Evolutionary conservation across 1,140 invertebrate genomes (phyloP), one percentile per base, ranked within the genome.

Genomic region (Drosophila subpulchrella): DNA sequence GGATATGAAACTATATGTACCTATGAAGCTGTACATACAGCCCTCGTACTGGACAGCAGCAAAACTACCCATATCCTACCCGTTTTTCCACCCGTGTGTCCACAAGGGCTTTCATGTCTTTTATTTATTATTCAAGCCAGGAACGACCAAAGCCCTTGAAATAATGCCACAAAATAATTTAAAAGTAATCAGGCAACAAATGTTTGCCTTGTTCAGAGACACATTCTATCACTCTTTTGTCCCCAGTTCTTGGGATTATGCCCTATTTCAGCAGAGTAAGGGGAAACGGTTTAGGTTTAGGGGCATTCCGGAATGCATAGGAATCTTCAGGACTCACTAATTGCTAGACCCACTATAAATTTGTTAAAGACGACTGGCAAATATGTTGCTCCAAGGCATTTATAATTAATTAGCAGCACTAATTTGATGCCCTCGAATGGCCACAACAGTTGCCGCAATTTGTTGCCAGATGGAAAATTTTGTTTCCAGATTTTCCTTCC

Each of bases 101-200:
- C 50, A 70, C 42, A 71, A 56, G 65, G 65, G 42, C 41, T 57
- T 61, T 48, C 58, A 58, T 50, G 81, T 75, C 81, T 85, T 85
- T 72, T 75, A 83, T 79, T 84, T 88, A 79, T 78, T 85, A 85
- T 85, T 81, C 81, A 85, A 67, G 67, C 63, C 81, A 77, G 73
- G 59, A 62, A 63, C 55, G 50, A 75, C 54, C 63, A 24, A 67
- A 58, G 6, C 42, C 47, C 70, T 70, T 71, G 66, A 91, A 90
- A 90, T 83, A 75, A 90, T 90, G 88, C 88, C 85, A 86, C 90
- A 91, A 91, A 91, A 91, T 91, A 90, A 91, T 91, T 91, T 91
- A 91, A 91, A 91, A 91, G 90, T 91, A 91, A 91, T 91, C 90
- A 91, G 76, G 78, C 89, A 89, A 78, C 85, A 86, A 90, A 90